phyloP scores from a whole-genome alignment of 2,797 vertebrate species.

The Tarsius wallacei region DNA sequence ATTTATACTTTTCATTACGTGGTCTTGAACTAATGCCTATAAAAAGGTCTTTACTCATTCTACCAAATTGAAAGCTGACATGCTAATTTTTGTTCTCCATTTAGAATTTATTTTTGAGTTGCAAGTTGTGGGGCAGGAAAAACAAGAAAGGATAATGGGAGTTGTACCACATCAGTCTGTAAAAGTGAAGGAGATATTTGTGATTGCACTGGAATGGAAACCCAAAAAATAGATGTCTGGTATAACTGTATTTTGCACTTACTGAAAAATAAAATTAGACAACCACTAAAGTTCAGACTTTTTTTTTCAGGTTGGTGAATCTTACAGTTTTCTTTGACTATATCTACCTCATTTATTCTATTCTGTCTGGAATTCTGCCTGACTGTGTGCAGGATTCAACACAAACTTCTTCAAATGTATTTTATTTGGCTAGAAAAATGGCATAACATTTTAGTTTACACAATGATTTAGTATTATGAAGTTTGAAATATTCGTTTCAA shows the following conservation, averaged over 20 bases:
- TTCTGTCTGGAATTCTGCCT: not conserved
- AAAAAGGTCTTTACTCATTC: not conserved
- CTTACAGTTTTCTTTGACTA: slow-evolving; percentile 15
- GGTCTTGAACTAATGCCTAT: not conserved
- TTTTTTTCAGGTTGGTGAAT: not conserved
- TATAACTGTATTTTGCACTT: not conserved
- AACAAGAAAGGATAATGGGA: not conserved
- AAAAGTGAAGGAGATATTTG: not conserved
- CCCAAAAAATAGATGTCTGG: not conserved
- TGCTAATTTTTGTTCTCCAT: not conserved
- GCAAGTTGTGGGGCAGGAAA: not conserved
- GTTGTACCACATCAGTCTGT: fast-evolving
- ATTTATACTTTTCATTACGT: not conserved
- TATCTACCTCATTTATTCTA: not conserved
- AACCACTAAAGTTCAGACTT: not conserved
- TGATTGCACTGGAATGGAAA: not conserved
- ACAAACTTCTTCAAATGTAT: slow-evolving; percentile 11
- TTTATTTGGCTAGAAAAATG: not conserved
- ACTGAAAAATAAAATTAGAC: not conserved
- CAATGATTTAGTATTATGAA: not conserved
- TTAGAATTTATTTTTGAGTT: not conserved
- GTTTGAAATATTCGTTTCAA: too few relatives aligned
- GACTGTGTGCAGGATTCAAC: not conserved
- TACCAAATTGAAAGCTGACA: not conserved
- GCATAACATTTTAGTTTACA: not conserved